Conservation (phyloP, 2,113 vertebrate species). For the Ammospiza nelsoni region DNA sequence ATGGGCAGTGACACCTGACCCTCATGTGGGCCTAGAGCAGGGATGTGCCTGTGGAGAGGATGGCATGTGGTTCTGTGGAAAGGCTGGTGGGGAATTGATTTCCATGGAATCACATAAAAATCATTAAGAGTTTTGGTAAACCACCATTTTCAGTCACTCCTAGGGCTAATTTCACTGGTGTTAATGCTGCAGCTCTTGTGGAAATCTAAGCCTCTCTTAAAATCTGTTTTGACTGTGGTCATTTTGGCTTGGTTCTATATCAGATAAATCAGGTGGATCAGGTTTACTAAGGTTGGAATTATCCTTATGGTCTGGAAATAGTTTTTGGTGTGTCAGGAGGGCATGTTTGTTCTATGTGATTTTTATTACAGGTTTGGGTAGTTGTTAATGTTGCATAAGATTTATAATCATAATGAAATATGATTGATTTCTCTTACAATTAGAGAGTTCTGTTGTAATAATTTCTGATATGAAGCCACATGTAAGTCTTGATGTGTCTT, state of each 20-base stretch:
- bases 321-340: background rate
- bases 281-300: background rate
- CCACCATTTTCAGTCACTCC: too few relatives aligned
- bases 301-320: background rate
- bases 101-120: background rate
- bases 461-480: background rate
- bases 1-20: background rate
- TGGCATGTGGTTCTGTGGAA: rapidly evolving
- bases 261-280: too few relatives aligned
- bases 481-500: background rate
- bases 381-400: background rate
- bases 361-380: background rate
- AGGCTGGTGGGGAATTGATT: background rate
- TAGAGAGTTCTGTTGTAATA: background rate
- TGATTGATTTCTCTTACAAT: background rate
- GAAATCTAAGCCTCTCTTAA: background rate
- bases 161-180: background rate
- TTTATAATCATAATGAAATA: background rate
- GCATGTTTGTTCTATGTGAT: background rate
- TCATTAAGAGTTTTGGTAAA: background rate
- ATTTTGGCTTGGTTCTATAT: background rate
- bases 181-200: background rate
- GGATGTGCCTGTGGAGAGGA: rapidly evolving
- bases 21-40: rapidly evolving
- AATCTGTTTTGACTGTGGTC: background rate